Evolutionary conservation across 2,888 invertebrate genomes (phyloP), one percentile per base, ranked within the genome.

Genomic region (Himalopsyche kuldschensis): DNA sequence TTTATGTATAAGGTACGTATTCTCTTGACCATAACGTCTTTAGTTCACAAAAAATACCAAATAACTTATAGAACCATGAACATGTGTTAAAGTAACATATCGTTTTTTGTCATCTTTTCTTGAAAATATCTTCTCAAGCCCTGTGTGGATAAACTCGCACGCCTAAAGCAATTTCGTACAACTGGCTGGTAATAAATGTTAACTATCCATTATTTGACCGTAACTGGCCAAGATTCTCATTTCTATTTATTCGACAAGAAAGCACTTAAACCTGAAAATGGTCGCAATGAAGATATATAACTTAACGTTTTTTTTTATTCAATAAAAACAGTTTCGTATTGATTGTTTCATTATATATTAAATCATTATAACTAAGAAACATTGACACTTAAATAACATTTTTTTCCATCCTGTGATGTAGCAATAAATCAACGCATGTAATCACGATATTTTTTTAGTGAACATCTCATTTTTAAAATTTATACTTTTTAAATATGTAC

Each of bases 171-270:
- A 69, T 27, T 79, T 27, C 69, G 24, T 69, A 41, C 80, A 48
- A 10, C 55, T 24, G 48, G 24, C 32, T n/a, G 75, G 78, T 79
- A 78, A 78, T 84, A 84, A 84, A 84, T 78, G 84, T 78, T 84
- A 81, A 84, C 78, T 81, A 78, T 63, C 17, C 84, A 75, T 84
- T 81, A 84, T 75, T 81, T 78, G 47, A 41, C 69, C 79, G 55
- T 79, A 79, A 82, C 69, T 46, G 75, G 31, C 75, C 17, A 31
- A 35, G 69, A 69, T 48, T 82, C 11, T 35, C 75, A 20, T 35
- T 35, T 32, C 15, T 47, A 69, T 55, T 81, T 46, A 46, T 80
- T 63, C 31, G 46, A 55, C 32, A 81, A 55, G 47, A 75, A 81
- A 41, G 69, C 81, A 31, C 81, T 47, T 76, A 81, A 76, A 81